phyloP scores from a whole-genome alignment of 2,113 vertebrate genomes.

The Chaetorhynchus papuensis region DNA sequence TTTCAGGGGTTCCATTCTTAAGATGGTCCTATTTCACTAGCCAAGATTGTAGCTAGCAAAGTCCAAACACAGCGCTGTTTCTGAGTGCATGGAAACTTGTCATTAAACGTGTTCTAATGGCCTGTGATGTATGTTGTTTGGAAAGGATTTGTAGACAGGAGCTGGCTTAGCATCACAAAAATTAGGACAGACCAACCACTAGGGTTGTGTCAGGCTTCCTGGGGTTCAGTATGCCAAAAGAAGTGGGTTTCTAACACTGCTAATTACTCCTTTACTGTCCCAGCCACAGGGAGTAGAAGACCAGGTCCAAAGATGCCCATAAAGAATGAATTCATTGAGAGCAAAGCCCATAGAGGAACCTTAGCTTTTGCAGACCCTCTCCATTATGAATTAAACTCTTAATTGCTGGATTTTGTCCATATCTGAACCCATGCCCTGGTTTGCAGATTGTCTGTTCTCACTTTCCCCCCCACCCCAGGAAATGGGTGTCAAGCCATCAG shows the following conservation, averaged over 20 bases:
- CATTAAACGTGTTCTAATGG: not conserved
- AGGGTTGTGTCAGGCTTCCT: not conserved
- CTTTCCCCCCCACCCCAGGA: not conserved
- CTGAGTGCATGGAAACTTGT: not conserved
- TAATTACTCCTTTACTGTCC: not conserved
- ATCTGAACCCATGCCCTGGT: not conserved
- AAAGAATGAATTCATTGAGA: not conserved
- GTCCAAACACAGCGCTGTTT: not conserved
- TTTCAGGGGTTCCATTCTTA: not conserved
- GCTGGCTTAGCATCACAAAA: not conserved
- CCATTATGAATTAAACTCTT: not conserved
- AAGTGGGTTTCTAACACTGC: not conserved
- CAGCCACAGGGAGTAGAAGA: not conserved
- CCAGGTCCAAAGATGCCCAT: not conserved
- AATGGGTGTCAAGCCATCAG: not conserved
- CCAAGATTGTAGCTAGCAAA: not conserved
- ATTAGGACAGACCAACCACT: not conserved
- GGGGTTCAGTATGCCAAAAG: not conserved
- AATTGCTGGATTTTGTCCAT: not conserved
- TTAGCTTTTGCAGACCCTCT: not conserved
- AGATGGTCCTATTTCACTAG: not conserved
- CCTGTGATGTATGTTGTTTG: not conserved
- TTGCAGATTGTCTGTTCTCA: not conserved
- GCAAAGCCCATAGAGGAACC: not conserved
- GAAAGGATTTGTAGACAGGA: not conserved